Percentiles rank a stretch among this genome's conserved stretches.
Conservation (phyloP, 1,140 invertebrate species). For the Drosophila neocordata region DNA sequence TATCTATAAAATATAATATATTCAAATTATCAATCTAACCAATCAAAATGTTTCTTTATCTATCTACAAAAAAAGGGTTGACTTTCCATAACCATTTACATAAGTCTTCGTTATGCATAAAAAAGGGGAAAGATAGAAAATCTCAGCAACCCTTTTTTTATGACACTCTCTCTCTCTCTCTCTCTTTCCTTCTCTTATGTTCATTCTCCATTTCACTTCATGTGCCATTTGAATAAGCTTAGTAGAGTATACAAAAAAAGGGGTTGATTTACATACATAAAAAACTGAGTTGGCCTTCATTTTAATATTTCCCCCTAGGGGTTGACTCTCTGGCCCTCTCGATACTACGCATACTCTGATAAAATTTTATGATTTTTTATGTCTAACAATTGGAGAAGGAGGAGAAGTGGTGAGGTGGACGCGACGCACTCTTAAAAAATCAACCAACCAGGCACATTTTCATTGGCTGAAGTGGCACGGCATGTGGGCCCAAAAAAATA, state of each 20-base stretch:
- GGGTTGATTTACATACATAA: conserved; percentile 78
- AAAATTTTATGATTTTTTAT: conserved; percentile 37
- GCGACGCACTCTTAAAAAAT: conserved; percentile 54
- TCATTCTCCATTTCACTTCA: background rate
- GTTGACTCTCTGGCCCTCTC: conserved; percentile 16
- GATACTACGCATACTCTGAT: conserved; percentile 62
- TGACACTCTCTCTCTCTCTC: conserved; percentile 4
- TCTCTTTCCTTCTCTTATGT: no score
- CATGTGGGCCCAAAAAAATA: conserved; percentile 53
- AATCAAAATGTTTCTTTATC: conserved; percentile 44
- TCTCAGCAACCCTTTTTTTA: conserved; percentile 77
- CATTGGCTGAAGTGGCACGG: conserved; percentile 64
- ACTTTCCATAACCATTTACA: conserved; percentile 58
- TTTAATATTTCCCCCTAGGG: conserved; percentile 71
- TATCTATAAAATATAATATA: conserved; percentile 33
- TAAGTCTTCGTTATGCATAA: conserved; percentile 52
- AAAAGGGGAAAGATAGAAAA: conserved; percentile 41
- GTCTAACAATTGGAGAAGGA: background rate
- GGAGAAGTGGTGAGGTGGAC: background rate
- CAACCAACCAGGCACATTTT: conserved; percentile 52
- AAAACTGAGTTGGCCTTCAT: conserved; percentile 54
- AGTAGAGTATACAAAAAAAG: conserved; percentile 39
- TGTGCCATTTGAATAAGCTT: conserved; percentile 72
- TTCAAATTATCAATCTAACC: conserved; percentile 50
- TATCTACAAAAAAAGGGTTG: conserved; percentile 56